A percentile compares a stretch with the other conserved stretches of the same genome.
Evolutionary conservation across 2,888 invertebrate genomes (phyloP).

Genomic region (Parochlus steinenii): DNA sequence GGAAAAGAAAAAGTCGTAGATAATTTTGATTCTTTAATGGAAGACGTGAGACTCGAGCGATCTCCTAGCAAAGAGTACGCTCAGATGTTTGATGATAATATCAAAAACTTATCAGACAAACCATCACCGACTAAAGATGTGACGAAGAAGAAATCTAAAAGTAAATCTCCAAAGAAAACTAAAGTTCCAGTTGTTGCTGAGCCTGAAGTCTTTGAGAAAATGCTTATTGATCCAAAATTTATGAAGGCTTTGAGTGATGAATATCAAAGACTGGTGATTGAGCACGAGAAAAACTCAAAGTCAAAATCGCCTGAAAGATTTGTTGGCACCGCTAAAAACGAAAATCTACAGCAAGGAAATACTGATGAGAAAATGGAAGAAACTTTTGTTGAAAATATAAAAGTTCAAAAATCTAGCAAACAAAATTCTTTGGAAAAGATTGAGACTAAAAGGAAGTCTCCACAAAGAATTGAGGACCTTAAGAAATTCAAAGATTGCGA

Average conservation of each 20-base stretch:
- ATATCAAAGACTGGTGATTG: constrained; percentile 8
- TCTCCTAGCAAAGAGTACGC: constrained; percentile 28
- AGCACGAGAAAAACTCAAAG: constrained; percentile 3
- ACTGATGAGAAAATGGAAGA: background rate
- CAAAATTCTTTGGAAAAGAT: too few species aligned
- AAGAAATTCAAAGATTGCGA: constrained; percentile 13
- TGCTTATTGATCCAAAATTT: constrained; percentile 6
- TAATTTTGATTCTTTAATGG: constrained; percentile 9
- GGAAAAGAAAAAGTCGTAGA: constrained; percentile 6
- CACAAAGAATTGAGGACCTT: constrained; percentile 7
- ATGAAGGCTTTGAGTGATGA: constrained; percentile 1
- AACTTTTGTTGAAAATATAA: too few species aligned
- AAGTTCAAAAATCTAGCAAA: too few species aligned
- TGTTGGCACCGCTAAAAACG: background rate
- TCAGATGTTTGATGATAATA: constrained; percentile 26
- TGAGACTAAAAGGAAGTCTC: constrained; percentile 9
- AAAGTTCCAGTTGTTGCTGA: background rate
- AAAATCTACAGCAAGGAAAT: background rate
- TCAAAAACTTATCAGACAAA: constrained; percentile 11
- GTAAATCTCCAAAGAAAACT: constrained; percentile 3
- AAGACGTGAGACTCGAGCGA: constrained; percentile 14
- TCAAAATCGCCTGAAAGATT: background rate
- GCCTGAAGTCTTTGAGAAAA: constrained; percentile 5
- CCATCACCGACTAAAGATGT: background rate
- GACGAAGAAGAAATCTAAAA: background rate